Evolutionary conservation across 2,113 vertebrate genomes (phyloP), one percentile per base, ranked within the genome.

Genomic region (Antidorcas marsupialis): DNA sequence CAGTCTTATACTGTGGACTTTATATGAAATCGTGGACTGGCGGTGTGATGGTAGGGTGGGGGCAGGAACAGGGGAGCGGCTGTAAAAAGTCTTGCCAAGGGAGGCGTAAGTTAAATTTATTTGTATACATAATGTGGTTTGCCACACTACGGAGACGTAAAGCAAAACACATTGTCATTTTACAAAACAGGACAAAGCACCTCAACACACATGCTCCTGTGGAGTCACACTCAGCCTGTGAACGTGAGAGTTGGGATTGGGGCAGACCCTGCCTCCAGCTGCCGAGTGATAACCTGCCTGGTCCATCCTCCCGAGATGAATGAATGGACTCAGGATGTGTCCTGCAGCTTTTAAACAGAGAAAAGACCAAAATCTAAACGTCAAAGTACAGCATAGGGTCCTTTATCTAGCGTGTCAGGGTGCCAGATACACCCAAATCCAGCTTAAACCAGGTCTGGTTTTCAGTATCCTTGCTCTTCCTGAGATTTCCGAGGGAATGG

Each of bases 41-140:
- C 28, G 11, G 1, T 39, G 16, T 21, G 1, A 28, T 1, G 7
- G 50, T 25, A 3, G 16, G 7, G 2, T 28, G 0, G 23, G 1
- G 21, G 43, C 28, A 2, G 28, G 7, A 4, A 17, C 50, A 13
- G 47, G 59, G n/a, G 36, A 52, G 59, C 4, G 16, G 33, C 84
- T 93, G 36, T 79, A 19, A 71, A 81, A 74, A 78, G 33, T 47
- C 92, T 91, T 83, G 74, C 43, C 27, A 90, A 39, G 67, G 79
- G 67, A 94, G 81, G 39, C 27, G 55, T 50, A 76, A 87, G 78
- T 85, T 96, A 62, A 88, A 92, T 92, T 87, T 87, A 30, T 87
- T 87, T 92, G 88, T 97, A 57, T 87, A 36, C 53, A 71, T 21
- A 59, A 23, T 96, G 89, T 55, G 95, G 50, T 30, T 79, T 45